These are phyloP conservation scores for Tachysurus vachellii DNA, from an alignment of 2,113 vertebrate species.

Conservation along the genomic window DNA sequence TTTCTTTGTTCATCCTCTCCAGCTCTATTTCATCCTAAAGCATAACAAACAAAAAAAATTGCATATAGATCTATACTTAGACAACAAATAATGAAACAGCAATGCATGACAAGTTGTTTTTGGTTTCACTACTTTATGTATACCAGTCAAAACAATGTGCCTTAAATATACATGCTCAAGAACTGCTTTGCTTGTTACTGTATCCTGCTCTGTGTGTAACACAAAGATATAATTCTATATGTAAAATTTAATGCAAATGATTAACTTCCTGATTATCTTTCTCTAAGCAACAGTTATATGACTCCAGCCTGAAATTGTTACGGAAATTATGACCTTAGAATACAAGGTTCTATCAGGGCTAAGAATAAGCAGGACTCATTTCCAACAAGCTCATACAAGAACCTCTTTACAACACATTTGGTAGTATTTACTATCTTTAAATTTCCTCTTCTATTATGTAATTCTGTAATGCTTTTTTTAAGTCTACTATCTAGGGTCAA, in stretches of 20 bases:
- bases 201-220: background rate
- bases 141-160: background rate
- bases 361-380: background rate
- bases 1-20: background rate
- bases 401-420: background rate
- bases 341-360: background rate
- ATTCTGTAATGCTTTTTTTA: background rate
- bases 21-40: constrained; percentile 43
- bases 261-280: background rate
- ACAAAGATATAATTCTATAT: background rate
- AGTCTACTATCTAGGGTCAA: no score
- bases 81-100: background rate
- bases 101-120: background rate
- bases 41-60: constrained; percentile 16
- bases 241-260: background rate
- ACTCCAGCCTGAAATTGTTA: background rate
- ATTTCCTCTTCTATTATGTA: background rate
- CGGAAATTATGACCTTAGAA: background rate
- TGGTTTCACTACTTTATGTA: background rate
- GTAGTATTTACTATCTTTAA: background rate
- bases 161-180: background rate
- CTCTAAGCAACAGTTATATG: background rate
- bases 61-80: background rate
- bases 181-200: background rate
- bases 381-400: background rate